Evolutionary conservation across 92 coral and sea anemone genomes (phyloP).

Genomic region (Phymanthus crucifer): DNA sequence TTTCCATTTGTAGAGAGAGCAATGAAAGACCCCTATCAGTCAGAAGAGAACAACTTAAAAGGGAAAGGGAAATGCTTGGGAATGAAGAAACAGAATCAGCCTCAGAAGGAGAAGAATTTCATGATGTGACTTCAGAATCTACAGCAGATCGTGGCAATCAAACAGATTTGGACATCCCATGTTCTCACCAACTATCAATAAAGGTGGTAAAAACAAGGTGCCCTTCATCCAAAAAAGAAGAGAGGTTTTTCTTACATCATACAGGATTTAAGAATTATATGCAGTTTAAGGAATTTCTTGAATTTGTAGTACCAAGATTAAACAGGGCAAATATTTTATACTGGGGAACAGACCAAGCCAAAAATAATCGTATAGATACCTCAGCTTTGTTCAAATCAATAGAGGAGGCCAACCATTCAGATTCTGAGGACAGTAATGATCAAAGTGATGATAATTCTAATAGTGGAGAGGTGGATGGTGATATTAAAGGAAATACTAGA

Average conservation of each 20-base stretch:
- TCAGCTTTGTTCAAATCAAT: neutral
- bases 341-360: slow-evolving; percentile 12
- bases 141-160: neutral
- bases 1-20: no score
- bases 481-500: neutral
- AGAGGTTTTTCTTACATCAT: neutral
- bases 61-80: neutral
- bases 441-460: neutral
- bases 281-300: neutral
- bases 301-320: neutral
- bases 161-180: neutral
- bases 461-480: neutral
- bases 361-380: neutral
- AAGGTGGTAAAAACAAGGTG: neutral
- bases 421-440: neutral
- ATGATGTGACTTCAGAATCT: neutral
- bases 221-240: neutral
- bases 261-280: neutral
- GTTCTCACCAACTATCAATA: slow-evolving; percentile 20
- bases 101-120: slow-evolving; percentile 16
- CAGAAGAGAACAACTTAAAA: neutral
- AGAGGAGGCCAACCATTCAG: neutral
- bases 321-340: neutral
- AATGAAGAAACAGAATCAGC: slow-evolving; percentile 8
- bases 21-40: neutral